phyloP scores from a whole-genome alignment of 2,888 invertebrate species.

The Platycheirus rosarum region DNA sequence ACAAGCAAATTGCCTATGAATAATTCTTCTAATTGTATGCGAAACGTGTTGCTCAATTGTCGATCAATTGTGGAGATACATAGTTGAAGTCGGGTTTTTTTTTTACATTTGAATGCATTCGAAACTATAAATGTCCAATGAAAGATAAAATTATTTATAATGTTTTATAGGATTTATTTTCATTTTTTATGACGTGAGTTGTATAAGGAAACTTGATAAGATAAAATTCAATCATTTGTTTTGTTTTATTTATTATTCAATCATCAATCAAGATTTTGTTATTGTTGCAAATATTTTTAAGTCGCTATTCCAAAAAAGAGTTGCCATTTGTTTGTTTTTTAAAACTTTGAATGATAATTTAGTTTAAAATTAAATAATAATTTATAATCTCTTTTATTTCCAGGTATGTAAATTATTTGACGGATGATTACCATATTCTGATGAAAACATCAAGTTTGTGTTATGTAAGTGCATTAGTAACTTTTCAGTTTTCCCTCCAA shows the following conservation, averaged over 20 bases:
- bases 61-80: conserved; percentile 49
- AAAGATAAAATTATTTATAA: conserved; percentile 2
- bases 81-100: neutral
- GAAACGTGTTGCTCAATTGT: conserved; percentile 37
- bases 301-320: no score
- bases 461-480: conserved; percentile 25
- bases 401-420: conserved; percentile 41
- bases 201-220: neutral
- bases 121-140: conserved; percentile 17
- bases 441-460: conserved; percentile 17
- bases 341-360: no score
- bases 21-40: conserved; percentile 17
- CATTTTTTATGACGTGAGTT: neutral
- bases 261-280: no score
- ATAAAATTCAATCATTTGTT: no score
- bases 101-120: conserved; percentile 41
- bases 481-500: neutral
- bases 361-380: conserved; percentile 10
- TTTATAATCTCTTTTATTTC: conserved; percentile 32
- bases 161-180: neutral
- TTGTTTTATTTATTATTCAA: no score
- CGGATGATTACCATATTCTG: conserved; percentile 12
- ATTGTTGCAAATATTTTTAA: no score
- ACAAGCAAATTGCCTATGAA: neutral
- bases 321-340: no score